Evolutionary conservation across 2,888 invertebrate genomes (phyloP), one percentile per base, ranked within the genome.

Genomic region (Hypomecis punctinalis): DNA sequence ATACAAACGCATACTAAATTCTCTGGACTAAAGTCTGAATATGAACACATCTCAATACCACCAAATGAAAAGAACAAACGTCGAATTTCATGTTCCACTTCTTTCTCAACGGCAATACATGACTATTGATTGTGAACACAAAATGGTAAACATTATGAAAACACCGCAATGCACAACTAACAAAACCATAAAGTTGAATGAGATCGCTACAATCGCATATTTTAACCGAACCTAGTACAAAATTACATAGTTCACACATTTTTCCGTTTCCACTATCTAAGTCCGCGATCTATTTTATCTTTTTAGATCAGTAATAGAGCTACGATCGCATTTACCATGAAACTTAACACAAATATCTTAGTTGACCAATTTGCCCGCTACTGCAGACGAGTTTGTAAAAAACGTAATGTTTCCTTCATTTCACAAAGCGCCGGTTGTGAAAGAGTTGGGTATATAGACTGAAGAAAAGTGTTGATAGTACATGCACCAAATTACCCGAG

Each of bases 401-500:
- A 23, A 23, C 23, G 23, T 23, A 23, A 23, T 45, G 48, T 62
- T 53, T 56, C 5, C 35, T 43, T 47, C 59, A 49, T 61, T 39
- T 40, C 59, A 55, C 60, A 64, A 61, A n/a, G 46, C 45, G 49
- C 35, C 51, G 23, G 36, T 70, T 70, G 68, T 65, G 71, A 66
- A 72, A 72, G 68, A 61, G 61, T 68, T 58, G 63, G 61, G 67
- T 68, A 70, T 68, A 72, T 67, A 69, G 66, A 39, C 60, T 58
- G 66, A 69, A 64, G 57, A 68, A 54, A 8, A 60, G 43, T 61
- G 49, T 45, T 45, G 11, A 43, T 36, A 61, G 61, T 47, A 49
- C 43, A 43, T 11, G 10, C 6, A 11, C 11, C n/a, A 43, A 10
- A n/a, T n/a, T 43, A 1, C 11, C 4, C 43, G 11, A n/a, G 5